These are phyloP conservation scores for Drosophila ohnishii DNA, from an alignment of 1,140 invertebrate species.

Conservation along the genomic window DNA sequence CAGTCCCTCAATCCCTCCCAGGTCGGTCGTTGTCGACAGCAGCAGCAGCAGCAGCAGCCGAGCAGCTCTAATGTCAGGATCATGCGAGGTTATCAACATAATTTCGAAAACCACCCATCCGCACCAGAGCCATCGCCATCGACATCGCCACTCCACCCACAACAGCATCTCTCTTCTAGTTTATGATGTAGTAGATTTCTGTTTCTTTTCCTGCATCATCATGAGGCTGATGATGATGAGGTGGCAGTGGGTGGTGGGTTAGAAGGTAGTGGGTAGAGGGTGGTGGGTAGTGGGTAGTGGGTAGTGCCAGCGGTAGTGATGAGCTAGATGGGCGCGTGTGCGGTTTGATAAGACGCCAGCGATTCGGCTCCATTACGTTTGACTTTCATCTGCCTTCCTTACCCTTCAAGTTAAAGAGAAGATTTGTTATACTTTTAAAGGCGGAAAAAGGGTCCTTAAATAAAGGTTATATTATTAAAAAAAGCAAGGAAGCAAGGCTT, in stretches of 20 bases:
- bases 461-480: not conserved
- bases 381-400: conserved; percentile 33
- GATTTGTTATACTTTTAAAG: conserved; percentile 2
- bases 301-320: conserved; percentile 15
- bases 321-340: conserved; percentile 65
- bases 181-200: conserved; percentile 77
- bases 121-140: conserved; percentile 23
- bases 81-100: conserved; percentile 79
- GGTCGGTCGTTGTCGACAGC: conserved; percentile 30
- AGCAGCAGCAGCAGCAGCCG: conserved; percentile 12
- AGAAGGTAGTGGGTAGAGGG: not conserved
- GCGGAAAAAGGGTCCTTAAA: not conserved
- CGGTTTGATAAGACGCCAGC: conserved; percentile 71
- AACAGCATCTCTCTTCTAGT: conserved; percentile 60
- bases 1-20: conserved; percentile 18
- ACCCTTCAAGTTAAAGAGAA: conserved; percentile 4
- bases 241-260: not conserved
- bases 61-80: conserved; percentile 75
- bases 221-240: conserved; percentile 17
- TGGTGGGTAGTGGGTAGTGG: conserved; percentile 8
- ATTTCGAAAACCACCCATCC: conserved; percentile 62
- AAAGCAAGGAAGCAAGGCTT: not conserved
- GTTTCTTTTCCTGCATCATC: conserved; percentile 36
- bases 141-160: conserved; percentile 29
- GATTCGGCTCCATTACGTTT: conserved; percentile 48